Base-by-base conservation (phyloP, 2,888 invertebrate species). In the Catocala nupta region DNA sequence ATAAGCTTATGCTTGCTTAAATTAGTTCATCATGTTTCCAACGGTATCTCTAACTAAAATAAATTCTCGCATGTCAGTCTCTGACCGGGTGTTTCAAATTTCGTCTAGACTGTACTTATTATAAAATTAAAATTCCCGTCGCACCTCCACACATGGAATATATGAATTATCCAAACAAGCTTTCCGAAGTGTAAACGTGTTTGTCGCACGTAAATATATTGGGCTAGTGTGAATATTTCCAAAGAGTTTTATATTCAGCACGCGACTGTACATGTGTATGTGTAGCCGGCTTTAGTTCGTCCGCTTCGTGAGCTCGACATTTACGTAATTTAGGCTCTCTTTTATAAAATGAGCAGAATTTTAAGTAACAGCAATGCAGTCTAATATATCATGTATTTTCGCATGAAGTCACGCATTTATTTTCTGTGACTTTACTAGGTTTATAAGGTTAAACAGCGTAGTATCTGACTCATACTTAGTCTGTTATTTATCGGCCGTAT, bases 141-240 rank as follows among this genome's bases (percentile, higher is more conserved):
- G 6, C 36, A 9, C 36, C 36, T 39, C 36, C 36, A 9, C 36
- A 39, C 2, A 39, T 7, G 8, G 33, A 44, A 25, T 25, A 25
- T 55, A 58, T 59, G 51, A 55, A 56, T 47, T 59, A 64, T 59
- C 16, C 55, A 43, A 55, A 13, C n/a, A 53, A 53, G 59, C 54
- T 64, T 60, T 60, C 52, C 55, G 65, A 61, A 65, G 59, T 65
- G 67, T 72, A 67, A 76, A 76, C 65, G 67, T 47, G 55, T 72
- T 63, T 61, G 53, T 61, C 64, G 53, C 62, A 68, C 71, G 66
- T 59, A 63, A 60, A 59, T 64, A 50, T 65, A 62, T 63, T 55
- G 59, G 50, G 63, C 65, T 61, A 65, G 57, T 63, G 50, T 59
- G 47, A 70, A 73, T 68, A 70, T 64, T 70, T 68, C 42, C 56